Conservation (phyloP, 2,888 invertebrate species). For the Parnassius apollo region DNA sequence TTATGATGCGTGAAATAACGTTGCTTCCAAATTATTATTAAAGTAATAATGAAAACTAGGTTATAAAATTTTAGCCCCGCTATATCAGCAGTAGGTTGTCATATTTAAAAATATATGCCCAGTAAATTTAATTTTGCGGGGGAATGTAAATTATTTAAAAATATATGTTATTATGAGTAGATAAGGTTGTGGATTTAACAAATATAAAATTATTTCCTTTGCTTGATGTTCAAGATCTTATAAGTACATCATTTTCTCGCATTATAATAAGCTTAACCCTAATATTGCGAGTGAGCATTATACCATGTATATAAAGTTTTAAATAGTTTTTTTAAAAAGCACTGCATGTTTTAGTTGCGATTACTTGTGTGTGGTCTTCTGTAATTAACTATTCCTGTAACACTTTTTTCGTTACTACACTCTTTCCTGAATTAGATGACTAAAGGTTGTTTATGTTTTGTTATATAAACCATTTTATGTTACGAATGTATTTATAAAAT, state of each 20-base stretch:
- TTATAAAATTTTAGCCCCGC: slow-evolving; percentile 36
- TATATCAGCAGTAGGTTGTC: slow-evolving; percentile 42
- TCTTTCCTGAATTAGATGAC: not conserved
- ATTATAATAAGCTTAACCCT: not conserved
- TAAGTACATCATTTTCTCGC: slow-evolving; percentile 16
- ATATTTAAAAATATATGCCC: not conserved
- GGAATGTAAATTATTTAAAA: slow-evolving; percentile 3
- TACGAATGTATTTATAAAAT: not conserved
- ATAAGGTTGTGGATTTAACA: slow-evolving; percentile 53
- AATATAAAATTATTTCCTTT: slow-evolving; percentile 43
- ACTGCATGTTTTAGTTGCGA: slow-evolving; percentile 22
- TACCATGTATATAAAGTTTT: slow-evolving; percentile 25
- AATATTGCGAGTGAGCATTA: slow-evolving; percentile 11
- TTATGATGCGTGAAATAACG: slow-evolving; percentile 71
- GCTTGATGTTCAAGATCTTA: slow-evolving; percentile 33
- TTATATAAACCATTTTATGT: not conserved
- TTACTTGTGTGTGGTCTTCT: slow-evolving; percentile 31
- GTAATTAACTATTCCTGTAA: slow-evolving; percentile 4
- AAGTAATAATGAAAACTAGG: slow-evolving; percentile 55
- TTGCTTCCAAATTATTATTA: slow-evolving; percentile 67
- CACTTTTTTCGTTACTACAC: not conserved
- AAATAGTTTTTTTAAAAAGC: slow-evolving; percentile 19
- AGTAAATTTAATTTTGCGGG: slow-evolving; percentile 6
- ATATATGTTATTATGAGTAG: slow-evolving; percentile 15
- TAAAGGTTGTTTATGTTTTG: not conserved